Base-by-base conservation (phyloP, 2,888 invertebrate species). In the Epistrophella euchroma region DNA sequence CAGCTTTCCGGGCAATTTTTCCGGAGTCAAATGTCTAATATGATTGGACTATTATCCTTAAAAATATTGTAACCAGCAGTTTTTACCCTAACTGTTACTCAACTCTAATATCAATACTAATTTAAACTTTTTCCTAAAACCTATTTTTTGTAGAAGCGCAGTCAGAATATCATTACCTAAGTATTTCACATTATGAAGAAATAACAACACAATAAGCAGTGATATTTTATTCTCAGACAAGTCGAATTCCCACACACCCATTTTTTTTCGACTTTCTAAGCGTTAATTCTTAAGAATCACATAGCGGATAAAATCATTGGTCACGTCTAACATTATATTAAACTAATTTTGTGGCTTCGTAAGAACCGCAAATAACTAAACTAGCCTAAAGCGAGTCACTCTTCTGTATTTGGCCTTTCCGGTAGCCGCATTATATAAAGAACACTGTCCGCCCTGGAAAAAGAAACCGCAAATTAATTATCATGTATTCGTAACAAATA, bases 401-500 rank as follows among this genome's bases (percentile, higher is more conserved):
- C 15, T 32, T 19, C 52, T 32, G 45, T 40, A 68, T 70, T 70
- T 37, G 70, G 71, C 43, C 50, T 56, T 68, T 68, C 58, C 55
- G 60, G 66, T 47, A 76, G 40, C 11, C 40, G 9, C 10, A 32
- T 43, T 4, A 56, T 17, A 32, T 56, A 60, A 60, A 32, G 7
- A 37, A 25, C 35, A 62, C 64, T n/a, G 28, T 15, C 62, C 40
- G 71, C 35, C 35, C 64, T 72, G 60, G 6, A 28, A 40, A 56
- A 35, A 66, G 75, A 84, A 85, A 85, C 85, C 85, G 45, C 84
- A 80, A 81, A 50, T 37, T 52, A 52, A 72, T 73, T 81, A 76
- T 15, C 76, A 28, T 35, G n/a, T 47, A 55, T 47, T 11, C 50
- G 75, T 56, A 50, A 52, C 71, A 50, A 58, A 75, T 50, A 25